phyloP scores from a whole-genome alignment of 2,888 invertebrate genomes.

The Seira musarum region DNA sequence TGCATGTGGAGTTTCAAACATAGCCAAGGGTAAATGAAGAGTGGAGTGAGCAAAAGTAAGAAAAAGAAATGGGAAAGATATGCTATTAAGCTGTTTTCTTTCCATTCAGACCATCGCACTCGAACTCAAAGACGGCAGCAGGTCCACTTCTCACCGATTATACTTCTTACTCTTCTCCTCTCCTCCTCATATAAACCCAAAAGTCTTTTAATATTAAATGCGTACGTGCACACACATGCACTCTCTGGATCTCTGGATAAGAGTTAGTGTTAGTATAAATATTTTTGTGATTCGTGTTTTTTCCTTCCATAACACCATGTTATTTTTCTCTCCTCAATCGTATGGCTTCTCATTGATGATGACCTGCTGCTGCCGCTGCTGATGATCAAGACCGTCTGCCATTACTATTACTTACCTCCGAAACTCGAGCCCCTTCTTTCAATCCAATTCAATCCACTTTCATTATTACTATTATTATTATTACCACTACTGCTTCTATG shows the following conservation, averaged over 20 bases:
- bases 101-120: background rate
- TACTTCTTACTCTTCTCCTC: background rate
- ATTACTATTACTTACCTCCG: too few species aligned
- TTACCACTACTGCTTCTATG: background rate
- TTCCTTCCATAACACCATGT: background rate
- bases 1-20: background rate
- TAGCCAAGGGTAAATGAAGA: background rate
- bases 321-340: background rate
- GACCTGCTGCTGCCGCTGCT: background rate
- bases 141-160: slow-evolving; percentile 18
- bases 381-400: background rate
- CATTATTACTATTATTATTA: slow-evolving; percentile 25
- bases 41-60: background rate
- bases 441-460: slow-evolving; percentile 3
- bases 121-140: slow-evolving; percentile 33
- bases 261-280: too few species aligned
- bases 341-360: background rate
- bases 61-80: slow-evolving; percentile 17
- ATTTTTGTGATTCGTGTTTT: background rate
- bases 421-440: too few species aligned
- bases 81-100: slow-evolving; percentile 26
- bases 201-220: background rate
- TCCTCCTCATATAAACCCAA: background rate
- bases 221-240: too few species aligned
- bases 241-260: too few species aligned